Conservation (phyloP, 2,113 vertebrate genomes). For the Lepidiolamprologus cunningtoni region DNA sequence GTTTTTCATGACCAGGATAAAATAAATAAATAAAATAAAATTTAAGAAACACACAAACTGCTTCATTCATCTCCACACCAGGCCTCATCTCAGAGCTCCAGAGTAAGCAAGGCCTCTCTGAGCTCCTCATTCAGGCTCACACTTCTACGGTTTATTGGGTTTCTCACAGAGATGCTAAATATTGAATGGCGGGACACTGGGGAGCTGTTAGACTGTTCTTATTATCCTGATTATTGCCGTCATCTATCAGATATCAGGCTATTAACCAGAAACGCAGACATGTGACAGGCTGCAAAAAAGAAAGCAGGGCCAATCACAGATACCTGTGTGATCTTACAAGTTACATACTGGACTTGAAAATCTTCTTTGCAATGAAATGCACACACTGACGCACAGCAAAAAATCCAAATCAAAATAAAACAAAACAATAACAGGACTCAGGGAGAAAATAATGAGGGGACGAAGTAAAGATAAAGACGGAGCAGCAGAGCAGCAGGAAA, state of each 20-base stretch:
- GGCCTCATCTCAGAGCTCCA: conserved; percentile 7
- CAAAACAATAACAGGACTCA: neutral
- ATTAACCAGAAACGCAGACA: neutral
- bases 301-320: neutral
- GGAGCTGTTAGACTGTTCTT: conserved; percentile 35
- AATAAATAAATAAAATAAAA: neutral
- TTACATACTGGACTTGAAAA: neutral
- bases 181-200: conserved; percentile 8
- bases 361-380: neutral
- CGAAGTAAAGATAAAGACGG: neutral
- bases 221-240: conserved; percentile 34
- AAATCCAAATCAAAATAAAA: neutral
- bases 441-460: neutral
- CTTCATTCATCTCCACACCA: neutral
- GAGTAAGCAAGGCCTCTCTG: neutral
- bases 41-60: neutral
- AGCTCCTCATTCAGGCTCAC: neutral
- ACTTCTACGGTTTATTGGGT: neutral
- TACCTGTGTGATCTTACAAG: neutral
- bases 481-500: neutral
- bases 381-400: neutral
- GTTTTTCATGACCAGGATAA: neutral
- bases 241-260: conserved; percentile 23
- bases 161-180: conserved; percentile 22
- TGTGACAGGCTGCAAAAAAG: neutral